Conservation (phyloP, 2,888 invertebrate genomes). For the Hirtodrosophila confusa region DNA sequence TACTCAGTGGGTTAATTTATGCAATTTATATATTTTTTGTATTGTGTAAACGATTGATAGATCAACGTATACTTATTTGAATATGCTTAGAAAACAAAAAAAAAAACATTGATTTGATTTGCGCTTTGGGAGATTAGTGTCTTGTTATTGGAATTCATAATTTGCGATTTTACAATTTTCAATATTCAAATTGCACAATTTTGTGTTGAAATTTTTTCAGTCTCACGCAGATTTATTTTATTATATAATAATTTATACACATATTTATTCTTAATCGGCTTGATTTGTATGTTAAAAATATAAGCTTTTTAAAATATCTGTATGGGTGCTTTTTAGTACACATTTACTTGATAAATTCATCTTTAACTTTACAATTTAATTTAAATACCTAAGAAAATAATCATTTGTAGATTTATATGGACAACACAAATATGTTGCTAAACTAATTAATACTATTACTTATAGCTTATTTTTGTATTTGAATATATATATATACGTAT, state of each 20-base stretch:
- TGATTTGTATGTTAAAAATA: slow-evolving; percentile 61
- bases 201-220: slow-evolving; percentile 66
- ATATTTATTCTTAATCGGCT: slow-evolving; percentile 42
- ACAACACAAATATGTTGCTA: slow-evolving; percentile 59
- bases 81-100: slow-evolving; percentile 35
- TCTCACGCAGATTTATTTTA: slow-evolving; percentile 64
- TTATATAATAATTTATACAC: slow-evolving; percentile 48
- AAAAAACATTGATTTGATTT: slow-evolving; percentile 44
- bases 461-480: slow-evolving; percentile 59
- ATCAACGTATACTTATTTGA: slow-evolving; percentile 12
- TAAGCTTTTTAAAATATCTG: slow-evolving; percentile 64
- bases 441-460: slow-evolving; percentile 65
- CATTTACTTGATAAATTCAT: slow-evolving; percentile 74
- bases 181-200: slow-evolving; percentile 54
- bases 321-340: slow-evolving; percentile 62
- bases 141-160: slow-evolving; percentile 39
- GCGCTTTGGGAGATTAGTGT: slow-evolving; percentile 46
- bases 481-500: slow-evolving; percentile 10
- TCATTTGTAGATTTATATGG: slow-evolving; percentile 45
- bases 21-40: slow-evolving; percentile 30
- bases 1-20: slow-evolving; percentile 11
- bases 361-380: slow-evolving; percentile 64
- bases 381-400: slow-evolving; percentile 71
- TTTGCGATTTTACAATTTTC: slow-evolving; percentile 39
- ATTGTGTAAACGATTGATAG: slow-evolving; percentile 46